Base-by-base conservation (phyloP, 2,113 vertebrate genomes). In the Columba janthina region DNA sequence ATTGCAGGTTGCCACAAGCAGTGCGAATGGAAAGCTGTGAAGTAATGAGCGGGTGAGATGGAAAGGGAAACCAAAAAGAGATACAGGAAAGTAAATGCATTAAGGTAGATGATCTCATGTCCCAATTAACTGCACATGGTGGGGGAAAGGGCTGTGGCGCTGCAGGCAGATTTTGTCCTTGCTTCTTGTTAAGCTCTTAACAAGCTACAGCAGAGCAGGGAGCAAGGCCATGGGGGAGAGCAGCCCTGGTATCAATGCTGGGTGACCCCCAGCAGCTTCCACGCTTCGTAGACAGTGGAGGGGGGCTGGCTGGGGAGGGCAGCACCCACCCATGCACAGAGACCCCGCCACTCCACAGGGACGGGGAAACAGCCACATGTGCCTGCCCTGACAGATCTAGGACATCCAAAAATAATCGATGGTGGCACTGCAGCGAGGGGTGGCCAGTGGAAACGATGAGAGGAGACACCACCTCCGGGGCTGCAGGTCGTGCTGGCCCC, bases 301-400 rank as follows among this genome's bases (percentile, higher is more conserved):
- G 1, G 3, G 60, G 36, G 36, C 62, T 76, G 75, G 67, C 31
- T 46, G 50, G 73, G 69, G 64, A 54, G 24, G 17, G 48, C 84
- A 71, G 76, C 44, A 67, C 36, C 56, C 44, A 78, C 44, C 26
- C 8, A 2, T 18, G 51, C 65, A 24, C 79, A 1, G 6, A 89
- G 62, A 85, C 15, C 66, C 48, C 2, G 9, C 56, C 6, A 9
- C 60, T 95, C 78, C 0, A 0, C 3, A 6, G 38, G 53, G 58
- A 56, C 5, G 18, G n/a, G 38, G 32, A 6, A 93, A 54, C 54
- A 95, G 91, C 53, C 15, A 5, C 58, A 61, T 7, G 4, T 0
- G 76, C 75, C 66, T 61, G 85, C 29, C 72, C 78, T 95, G 97
- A 97, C 97, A 97, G 94, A 97, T 94, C 92, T 96, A 90, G 96